These are phyloP conservation scores for Lepidocolaptes lacrymiger DNA, from an alignment of 2,797 vertebrate species.

Conservation along the genomic window DNA sequence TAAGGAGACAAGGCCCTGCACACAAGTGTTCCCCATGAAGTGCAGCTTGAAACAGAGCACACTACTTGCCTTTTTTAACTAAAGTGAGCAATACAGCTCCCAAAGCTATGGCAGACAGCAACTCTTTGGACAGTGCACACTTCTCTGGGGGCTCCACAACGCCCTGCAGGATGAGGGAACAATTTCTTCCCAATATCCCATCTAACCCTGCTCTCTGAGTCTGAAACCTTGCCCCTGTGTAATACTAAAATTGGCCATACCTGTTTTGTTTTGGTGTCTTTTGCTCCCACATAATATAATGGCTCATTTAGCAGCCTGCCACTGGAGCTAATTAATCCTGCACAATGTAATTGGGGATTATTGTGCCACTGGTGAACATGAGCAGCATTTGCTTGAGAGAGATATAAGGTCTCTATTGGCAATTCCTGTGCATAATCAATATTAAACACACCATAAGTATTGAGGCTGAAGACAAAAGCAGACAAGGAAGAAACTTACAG, in stretches of 20 bases:
- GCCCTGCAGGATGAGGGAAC: not conserved
- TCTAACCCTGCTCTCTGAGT: not conserved
- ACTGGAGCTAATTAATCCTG: conserved; percentile 59
- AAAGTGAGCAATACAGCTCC: not conserved
- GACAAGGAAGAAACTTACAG: not conserved
- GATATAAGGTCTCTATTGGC: not conserved
- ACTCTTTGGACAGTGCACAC: not conserved
- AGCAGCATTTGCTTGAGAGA: not conserved
- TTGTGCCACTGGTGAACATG: not conserved
- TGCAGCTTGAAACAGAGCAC: not conserved
- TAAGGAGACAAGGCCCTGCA: not conserved
- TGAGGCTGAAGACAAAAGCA: conserved; percentile 49
- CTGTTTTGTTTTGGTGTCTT: conserved; percentile 16
- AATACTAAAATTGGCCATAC: not conserved
- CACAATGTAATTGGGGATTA: conserved; percentile 50
- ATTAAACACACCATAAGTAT: conserved; percentile 40
- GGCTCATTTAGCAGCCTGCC: conserved; percentile 60
- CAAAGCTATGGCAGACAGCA: not conserved
- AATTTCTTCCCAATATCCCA: not conserved
- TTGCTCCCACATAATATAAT: conserved; percentile 22
- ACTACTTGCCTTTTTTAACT: not conserved
- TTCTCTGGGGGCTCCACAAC: conserved; percentile 58
- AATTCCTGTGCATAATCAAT: conserved; percentile 8
- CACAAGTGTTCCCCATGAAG: not conserved
- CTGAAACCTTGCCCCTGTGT: not conserved